Percentiles rank a stretch among this genome's conserved stretches.
These are phyloP conservation scores for Chiridota heheva DNA, from an alignment of 35 echinoderm and acorn worm genomes.

Conservation along the genomic window DNA sequence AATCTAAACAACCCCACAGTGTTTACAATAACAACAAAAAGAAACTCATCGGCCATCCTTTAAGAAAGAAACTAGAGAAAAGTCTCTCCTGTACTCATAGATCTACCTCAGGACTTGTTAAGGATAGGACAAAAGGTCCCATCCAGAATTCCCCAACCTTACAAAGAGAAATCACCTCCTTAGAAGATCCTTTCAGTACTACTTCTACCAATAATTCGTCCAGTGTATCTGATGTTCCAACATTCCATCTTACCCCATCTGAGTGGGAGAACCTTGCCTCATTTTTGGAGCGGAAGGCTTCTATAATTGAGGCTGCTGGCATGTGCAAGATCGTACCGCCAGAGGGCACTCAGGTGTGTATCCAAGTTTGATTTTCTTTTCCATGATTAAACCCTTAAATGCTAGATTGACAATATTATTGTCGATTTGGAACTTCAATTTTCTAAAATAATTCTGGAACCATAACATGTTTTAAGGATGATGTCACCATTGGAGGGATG, in stretches of 20 bases:
- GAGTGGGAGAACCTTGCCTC: conserved; percentile 83
- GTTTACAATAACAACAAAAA: too few relatives aligned
- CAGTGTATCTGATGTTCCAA: conserved; percentile 56
- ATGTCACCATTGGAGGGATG: too few relatives aligned
- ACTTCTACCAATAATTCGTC: conserved; percentile 9
- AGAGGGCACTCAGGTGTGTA: conserved; percentile 78
- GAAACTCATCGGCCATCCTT: conserved; percentile 5
- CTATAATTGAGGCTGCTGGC: conserved; percentile 51
- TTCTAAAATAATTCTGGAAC: too few relatives aligned
- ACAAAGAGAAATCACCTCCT: conserved; percentile 1
- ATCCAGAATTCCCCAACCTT: not conserved
- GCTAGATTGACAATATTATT: too few relatives aligned
- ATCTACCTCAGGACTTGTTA: not conserved
- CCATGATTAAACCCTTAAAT: too few relatives aligned
- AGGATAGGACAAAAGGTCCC: not conserved
- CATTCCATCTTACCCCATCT: conserved; percentile 60
- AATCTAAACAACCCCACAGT: too few relatives aligned
- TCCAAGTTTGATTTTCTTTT: too few relatives aligned
- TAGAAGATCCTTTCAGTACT: conserved; percentile 26
- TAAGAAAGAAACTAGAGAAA: conserved; percentile 27
- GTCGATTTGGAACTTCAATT: too few relatives aligned
- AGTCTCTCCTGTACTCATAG: conserved; percentile 32
- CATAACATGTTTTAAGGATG: too few relatives aligned
- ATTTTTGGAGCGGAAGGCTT: conserved; percentile 56
- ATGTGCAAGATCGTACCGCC: conserved; percentile 96